These are phyloP conservation scores for Sinella curviseta DNA, from an alignment of 1,140 invertebrate genomes.

Conservation along the genomic window DNA sequence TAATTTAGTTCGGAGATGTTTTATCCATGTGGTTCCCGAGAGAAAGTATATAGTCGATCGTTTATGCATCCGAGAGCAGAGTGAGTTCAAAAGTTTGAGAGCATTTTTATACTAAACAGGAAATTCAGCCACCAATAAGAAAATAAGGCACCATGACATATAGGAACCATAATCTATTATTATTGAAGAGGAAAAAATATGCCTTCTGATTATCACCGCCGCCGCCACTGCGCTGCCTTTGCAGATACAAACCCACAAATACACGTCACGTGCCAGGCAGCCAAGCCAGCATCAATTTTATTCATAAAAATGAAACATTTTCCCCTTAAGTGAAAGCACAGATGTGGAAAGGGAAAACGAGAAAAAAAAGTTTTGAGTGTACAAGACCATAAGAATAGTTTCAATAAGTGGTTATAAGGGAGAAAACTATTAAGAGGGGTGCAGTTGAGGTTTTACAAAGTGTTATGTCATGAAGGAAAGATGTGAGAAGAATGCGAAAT, in stretches of 20 bases:
- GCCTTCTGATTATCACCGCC: not conserved
- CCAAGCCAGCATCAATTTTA: not conserved
- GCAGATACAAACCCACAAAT: not conserved
- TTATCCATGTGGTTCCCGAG: too few species aligned
- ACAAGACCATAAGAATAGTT: not conserved
- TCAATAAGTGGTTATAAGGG: slow-evolving; percentile 10
- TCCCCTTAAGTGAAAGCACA: not conserved
- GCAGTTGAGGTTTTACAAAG: slow-evolving; percentile 21
- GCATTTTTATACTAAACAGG: too few species aligned
- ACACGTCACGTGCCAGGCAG: not conserved
- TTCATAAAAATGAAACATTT: not conserved
- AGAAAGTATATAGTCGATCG: too few species aligned
- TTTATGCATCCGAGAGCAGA: too few species aligned
- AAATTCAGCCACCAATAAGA: too few species aligned
- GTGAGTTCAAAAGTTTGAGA: too few species aligned
- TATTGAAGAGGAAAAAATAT: not conserved
- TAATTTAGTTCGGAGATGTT: too few species aligned
- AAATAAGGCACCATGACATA: too few species aligned
- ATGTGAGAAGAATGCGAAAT: slow-evolving; percentile 16
- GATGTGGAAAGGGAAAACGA: not conserved
- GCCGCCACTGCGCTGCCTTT: too few species aligned
- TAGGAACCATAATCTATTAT: too few species aligned
- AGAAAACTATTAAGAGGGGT: slow-evolving; percentile 16
- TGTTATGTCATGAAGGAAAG: slow-evolving; percentile 18
- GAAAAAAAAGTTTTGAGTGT: slow-evolving; percentile 3